Evolutionary conservation across 2,797 vertebrate genomes (phyloP).

Genomic region (Dendrocincla tyrannina): DNA sequence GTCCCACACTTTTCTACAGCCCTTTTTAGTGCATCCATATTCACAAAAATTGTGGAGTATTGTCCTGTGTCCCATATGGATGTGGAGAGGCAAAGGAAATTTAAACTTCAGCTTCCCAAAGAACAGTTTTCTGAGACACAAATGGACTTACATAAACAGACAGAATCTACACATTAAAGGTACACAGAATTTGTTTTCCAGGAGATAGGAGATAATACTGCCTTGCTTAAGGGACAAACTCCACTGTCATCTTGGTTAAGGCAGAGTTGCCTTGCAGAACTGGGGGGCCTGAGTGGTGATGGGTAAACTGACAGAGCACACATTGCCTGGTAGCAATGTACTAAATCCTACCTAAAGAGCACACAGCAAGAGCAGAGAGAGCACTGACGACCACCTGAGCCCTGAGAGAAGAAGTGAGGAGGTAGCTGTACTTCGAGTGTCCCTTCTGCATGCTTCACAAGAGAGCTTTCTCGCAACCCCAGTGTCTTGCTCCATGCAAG

Average conservation of each 20-base stretch:
- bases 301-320: not conserved
- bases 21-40: fast-evolving
- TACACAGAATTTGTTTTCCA: not conserved
- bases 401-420: not conserved
- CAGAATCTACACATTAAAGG: not conserved
- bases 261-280: not conserved
- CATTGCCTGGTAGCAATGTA: fast-evolving
- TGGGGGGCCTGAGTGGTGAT: not conserved
- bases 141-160: not conserved
- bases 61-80: fast-evolving
- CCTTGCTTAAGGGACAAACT: not conserved
- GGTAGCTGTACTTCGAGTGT: not conserved
- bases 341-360: not conserved
- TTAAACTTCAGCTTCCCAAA: not conserved
- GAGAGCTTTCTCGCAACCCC: not conserved
- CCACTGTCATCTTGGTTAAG: not conserved
- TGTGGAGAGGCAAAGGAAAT: not conserved
- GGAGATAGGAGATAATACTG: not conserved
- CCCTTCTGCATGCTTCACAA: not conserved
- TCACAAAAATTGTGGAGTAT: no score
- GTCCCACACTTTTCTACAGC: not conserved
- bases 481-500: not conserved
- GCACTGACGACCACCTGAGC: not conserved
- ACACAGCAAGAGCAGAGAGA: not conserved
- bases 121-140: not conserved